Conservation (phyloP, 2,888 invertebrate species). For the Agonopterix heracliana region DNA sequence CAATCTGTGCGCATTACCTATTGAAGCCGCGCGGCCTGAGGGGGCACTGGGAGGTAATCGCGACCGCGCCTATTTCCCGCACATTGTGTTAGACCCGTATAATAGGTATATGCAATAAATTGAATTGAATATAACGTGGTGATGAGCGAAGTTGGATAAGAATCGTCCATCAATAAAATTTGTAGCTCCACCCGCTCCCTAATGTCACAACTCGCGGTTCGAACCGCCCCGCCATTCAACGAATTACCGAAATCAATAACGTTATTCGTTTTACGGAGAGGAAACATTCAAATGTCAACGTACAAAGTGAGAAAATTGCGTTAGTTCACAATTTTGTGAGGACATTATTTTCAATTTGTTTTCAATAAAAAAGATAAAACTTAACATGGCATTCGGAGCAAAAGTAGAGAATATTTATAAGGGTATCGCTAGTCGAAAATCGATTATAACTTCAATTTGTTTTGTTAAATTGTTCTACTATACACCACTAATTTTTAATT, state of each 20-base stretch:
- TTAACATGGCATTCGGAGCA: too few species aligned
- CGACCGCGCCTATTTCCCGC: constrained; percentile 1
- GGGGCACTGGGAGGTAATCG: constrained; percentile 1
- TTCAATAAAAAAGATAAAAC: too few species aligned
- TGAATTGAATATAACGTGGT: not conserved
- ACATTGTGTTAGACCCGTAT: not conserved
- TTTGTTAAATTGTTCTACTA: too few species aligned
- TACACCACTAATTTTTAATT: too few species aligned
- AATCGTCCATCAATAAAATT: constrained; percentile 17
- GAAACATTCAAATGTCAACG: constrained; percentile 21
- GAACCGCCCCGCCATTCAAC: constrained; percentile 28
- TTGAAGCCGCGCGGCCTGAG: constrained; percentile 7
- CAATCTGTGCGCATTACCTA: constrained; percentile 15
- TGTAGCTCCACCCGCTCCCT: constrained; percentile 28
- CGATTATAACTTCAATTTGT: too few species aligned
- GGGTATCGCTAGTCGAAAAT: too few species aligned
- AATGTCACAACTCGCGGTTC: constrained; percentile 10
- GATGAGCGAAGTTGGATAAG: not conserved
- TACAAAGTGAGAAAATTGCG: constrained; percentile 9
- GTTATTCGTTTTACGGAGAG: constrained; percentile 30
- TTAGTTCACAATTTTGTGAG: not conserved
- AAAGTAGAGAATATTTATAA: too few species aligned
- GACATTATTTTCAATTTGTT: too few species aligned
- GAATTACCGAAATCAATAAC: constrained; percentile 48
- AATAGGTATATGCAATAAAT: not conserved